These are phyloP conservation scores for Eublepharis macularius DNA, from an alignment of 2,113 vertebrate genomes.

Conservation along the genomic window DNA sequence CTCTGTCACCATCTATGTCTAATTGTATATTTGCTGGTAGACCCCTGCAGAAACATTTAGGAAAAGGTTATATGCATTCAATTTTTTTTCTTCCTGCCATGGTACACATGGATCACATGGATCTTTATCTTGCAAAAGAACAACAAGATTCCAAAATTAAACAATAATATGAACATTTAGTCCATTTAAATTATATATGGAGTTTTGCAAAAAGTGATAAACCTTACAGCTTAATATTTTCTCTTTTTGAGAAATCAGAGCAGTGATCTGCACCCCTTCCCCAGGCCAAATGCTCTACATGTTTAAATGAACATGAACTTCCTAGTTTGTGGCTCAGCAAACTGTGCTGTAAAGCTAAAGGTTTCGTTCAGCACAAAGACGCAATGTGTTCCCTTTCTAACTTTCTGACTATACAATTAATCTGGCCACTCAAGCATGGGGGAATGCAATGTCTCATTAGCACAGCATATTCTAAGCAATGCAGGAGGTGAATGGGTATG, in stretches of 20 bases:
- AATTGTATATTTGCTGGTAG: slow-evolving; percentile 97
- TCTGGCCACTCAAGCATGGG: neutral
- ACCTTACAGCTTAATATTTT: neutral
- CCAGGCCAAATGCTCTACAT: neutral
- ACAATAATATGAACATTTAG: neutral
- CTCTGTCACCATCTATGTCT: slow-evolving; percentile 95
- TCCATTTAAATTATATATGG: neutral
- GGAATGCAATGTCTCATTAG: neutral
- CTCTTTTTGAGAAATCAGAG: neutral
- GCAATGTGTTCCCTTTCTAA: neutral
- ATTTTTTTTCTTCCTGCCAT: neutral
- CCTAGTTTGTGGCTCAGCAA: neutral
- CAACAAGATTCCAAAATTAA: slow-evolving; percentile 2
- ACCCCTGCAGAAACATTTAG: slow-evolving; percentile 74
- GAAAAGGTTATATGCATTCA: neutral
- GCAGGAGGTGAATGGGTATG: neutral
- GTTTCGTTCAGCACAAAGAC: neutral
- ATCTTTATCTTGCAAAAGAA: neutral
- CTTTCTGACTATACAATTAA: neutral
- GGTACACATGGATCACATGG: too few relatives aligned
- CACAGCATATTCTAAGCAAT: neutral
- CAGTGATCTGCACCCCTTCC: neutral
- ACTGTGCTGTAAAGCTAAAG: neutral
- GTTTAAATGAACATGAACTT: neutral
- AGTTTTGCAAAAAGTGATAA: neutral